phyloP scores from a whole-genome alignment of 2,797 vertebrate genomes.

The Anguilla obscura region DNA sequence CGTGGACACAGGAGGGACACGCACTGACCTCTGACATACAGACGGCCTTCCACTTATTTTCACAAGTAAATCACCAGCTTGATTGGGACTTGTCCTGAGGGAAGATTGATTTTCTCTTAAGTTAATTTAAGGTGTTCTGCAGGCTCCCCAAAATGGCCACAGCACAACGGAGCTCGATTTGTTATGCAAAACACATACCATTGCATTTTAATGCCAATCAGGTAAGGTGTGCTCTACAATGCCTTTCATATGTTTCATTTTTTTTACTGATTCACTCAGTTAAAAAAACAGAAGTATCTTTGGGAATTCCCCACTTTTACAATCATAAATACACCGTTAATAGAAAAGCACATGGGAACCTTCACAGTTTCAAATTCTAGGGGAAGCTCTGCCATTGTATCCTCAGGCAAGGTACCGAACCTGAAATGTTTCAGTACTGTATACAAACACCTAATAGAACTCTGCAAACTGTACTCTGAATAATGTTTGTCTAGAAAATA shows the following conservation, averaged over 20 bases:
- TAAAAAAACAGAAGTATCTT: no score
- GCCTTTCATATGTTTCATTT: neutral
- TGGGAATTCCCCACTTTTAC: neutral
- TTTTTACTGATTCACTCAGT: neutral
- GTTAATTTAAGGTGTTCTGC: no score
- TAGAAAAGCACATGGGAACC: neutral
- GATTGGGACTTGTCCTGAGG: no score
- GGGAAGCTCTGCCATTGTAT: neutral
- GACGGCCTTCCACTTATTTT: no score
- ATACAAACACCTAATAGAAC: neutral
- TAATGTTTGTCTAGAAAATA: neutral
- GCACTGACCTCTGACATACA: no score
- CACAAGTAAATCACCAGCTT: no score
- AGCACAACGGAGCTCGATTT: no score
- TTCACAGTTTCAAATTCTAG: neutral
- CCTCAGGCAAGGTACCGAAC: neutral
- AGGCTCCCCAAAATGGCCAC: no score
- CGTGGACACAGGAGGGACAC: no score
- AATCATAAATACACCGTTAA: neutral
- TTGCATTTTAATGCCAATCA: neutral
- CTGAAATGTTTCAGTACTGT: neutral
- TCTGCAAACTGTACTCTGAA: neutral
- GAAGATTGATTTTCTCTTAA: no score
- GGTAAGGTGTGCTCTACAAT: no score
- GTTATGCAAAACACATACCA: neutral